A percentile compares a stretch with the other conserved stretches of the same genome.
phyloP scores from a whole-genome alignment of 2,888 invertebrate genomes.

The Pollenia angustigena region DNA sequence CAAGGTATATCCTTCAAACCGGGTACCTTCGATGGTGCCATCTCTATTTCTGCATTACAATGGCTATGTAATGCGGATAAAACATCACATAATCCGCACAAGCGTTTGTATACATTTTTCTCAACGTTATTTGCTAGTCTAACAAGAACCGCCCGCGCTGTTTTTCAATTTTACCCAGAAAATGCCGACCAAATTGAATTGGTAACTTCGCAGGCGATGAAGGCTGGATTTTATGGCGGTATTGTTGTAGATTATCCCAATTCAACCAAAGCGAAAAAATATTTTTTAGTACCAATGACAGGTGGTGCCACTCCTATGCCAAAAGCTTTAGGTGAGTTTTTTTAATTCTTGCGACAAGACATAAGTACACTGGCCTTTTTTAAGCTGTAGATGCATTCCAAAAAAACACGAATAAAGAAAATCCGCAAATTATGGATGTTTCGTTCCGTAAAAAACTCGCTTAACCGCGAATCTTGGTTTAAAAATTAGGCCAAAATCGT shows the following conservation, averaged over 20 bases:
- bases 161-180: slow-evolving; percentile 99
- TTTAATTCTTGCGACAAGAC: too few relatives aligned
- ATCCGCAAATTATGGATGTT: too few relatives aligned
- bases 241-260: slow-evolving; percentile 98
- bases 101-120: slow-evolving; percentile 96
- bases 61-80: slow-evolving; percentile 99
- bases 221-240: slow-evolving; percentile 99
- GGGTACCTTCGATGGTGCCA: slow-evolving; percentile 98
- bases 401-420: too few relatives aligned
- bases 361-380: background rate
- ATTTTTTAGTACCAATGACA: slow-evolving; percentile 97
- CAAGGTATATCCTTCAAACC: slow-evolving; percentile 98
- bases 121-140: slow-evolving; percentile 94
- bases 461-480: too few relatives aligned
- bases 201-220: slow-evolving; percentile 96
- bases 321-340: slow-evolving; percentile 88
- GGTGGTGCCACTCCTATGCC: slow-evolving; percentile 94
- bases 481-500: too few relatives aligned
- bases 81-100: slow-evolving; percentile 93
- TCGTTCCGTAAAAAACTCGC: too few relatives aligned
- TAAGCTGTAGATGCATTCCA: background rate
- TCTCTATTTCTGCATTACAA: slow-evolving; percentile 98
- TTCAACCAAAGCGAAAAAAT: slow-evolving; percentile 98
- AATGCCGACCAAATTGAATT: slow-evolving; percentile 95
- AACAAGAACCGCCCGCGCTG: slow-evolving; percentile 95